Percentiles rank a stretch among this genome's conserved stretches.
Conservation (phyloP, 2,113 vertebrate genomes). For the Tragelaphus buxtoni region DNA sequence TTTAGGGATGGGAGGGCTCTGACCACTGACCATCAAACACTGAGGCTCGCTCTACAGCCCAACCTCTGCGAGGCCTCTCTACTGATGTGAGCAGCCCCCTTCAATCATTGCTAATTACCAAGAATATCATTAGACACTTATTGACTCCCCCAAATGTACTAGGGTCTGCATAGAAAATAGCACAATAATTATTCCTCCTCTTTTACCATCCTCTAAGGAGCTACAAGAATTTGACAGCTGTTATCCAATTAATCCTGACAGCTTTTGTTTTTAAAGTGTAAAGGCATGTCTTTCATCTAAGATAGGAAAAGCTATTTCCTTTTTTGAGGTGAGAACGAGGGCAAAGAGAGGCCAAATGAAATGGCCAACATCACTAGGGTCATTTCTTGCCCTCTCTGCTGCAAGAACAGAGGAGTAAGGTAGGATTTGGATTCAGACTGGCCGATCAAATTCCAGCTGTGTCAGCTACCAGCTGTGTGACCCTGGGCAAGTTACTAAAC, state of each 20-base stretch:
- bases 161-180: constrained; percentile 63
- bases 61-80: neutral
- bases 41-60: neutral
- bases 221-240: constrained; percentile 63
- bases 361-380: neutral
- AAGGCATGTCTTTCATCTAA: constrained; percentile 50
- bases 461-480: neutral
- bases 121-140: constrained; percentile 55
- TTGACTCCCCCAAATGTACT: constrained; percentile 44
- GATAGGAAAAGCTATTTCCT: constrained; percentile 18
- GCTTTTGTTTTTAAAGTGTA: constrained; percentile 51
- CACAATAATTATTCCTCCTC: constrained; percentile 67
- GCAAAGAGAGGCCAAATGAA: neutral
- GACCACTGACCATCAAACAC: neutral
- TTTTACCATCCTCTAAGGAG: constrained; percentile 64
- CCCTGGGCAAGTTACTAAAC: neutral
- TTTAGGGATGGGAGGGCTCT: neutral
- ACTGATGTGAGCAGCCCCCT: neutral
- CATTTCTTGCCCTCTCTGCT: neutral
- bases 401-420: neutral
- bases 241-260: constrained; percentile 73
- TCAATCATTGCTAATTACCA: constrained; percentile 52
- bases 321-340: neutral
- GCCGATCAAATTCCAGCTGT: neutral
- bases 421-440: neutral